Base-by-base conservation (phyloP, 2,797 vertebrate genomes). In the Gephyroberyx darwinii region DNA sequence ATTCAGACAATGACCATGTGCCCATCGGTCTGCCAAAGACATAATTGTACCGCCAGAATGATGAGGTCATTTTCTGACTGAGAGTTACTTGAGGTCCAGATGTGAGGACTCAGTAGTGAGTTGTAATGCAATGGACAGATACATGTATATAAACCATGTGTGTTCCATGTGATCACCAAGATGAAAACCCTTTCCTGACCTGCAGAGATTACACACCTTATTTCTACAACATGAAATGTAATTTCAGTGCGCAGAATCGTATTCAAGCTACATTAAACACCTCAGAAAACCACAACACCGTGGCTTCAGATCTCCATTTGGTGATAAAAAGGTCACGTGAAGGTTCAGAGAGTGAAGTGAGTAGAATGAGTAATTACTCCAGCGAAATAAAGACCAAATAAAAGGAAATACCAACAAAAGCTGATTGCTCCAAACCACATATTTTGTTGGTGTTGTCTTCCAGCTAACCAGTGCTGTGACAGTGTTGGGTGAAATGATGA, bases 21-120 rank as follows among this genome's bases (percentile, higher is more conserved):
- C 72, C 78, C 69, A 48, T 74, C 45, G 2, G 52, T 70, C 82
- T 84, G 83, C 73, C 85, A 88, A 80, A 82, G 43, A 67, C 52
- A 47, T 81, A 78, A 85, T 73, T 78, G 70, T 80, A 78, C 84
- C 53, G 75, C 87, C 73, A 74, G 75, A 78, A 60, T 69, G 77
- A 88, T 90, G 90, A 92, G 82, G 85, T 91, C 91, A 88, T 88
- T 73, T 75, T 77, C 83, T 85, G 74, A 88, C 75, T 80, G 74
- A 64, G 75, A 86, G 71, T 71, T 79, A 83, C 78, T 84, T 80
- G 57, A 60, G 59, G 59, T 76, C 86, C 88, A 90, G 80, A 91
- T 88, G 87, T 89, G 83, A 75, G 61, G 53, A 26, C 71, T 86
- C 74, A 69, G 54, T 60, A 54, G 58, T 48, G 82, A 83, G 74